A percentile compares a stretch with the other conserved stretches of the same genome.
Conservation (phyloP, 2,797 vertebrate genomes). For the Gallinago nigripennis region DNA sequence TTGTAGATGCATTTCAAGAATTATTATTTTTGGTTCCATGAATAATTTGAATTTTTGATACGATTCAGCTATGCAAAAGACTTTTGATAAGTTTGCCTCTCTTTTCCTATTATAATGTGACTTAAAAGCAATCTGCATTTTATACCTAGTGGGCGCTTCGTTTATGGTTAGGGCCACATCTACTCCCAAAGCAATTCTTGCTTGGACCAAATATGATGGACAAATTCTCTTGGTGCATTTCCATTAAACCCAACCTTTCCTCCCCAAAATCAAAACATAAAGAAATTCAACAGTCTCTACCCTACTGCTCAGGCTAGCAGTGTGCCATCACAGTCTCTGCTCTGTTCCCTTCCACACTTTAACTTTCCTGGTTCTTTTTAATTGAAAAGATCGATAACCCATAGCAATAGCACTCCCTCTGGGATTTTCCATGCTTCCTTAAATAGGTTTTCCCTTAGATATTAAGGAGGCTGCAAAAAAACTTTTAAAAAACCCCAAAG, state of each 20-base stretch:
- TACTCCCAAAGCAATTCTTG: not conserved
- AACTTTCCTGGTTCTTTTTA: not conserved
- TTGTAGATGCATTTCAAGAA: not conserved
- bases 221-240: not conserved
- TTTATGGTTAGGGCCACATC: not conserved
- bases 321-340: not conserved
- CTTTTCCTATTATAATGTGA: not conserved
- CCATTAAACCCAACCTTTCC: not conserved
- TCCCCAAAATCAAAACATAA: not conserved
- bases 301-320: not conserved
- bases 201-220: not conserved
- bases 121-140: not conserved
- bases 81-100: not conserved
- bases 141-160: not conserved
- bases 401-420: not conserved
- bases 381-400: slow-evolving; percentile 1
- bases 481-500: not conserved
- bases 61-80: not conserved
- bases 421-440: not conserved
- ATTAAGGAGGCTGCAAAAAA: not conserved
- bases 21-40: not conserved
- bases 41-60: not conserved
- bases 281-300: not conserved
- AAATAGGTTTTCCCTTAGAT: not conserved
- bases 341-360: not conserved